These are phyloP conservation scores for Seriola rivoliana DNA, from an alignment of 2,113 vertebrate genomes.

Conservation along the genomic window DNA sequence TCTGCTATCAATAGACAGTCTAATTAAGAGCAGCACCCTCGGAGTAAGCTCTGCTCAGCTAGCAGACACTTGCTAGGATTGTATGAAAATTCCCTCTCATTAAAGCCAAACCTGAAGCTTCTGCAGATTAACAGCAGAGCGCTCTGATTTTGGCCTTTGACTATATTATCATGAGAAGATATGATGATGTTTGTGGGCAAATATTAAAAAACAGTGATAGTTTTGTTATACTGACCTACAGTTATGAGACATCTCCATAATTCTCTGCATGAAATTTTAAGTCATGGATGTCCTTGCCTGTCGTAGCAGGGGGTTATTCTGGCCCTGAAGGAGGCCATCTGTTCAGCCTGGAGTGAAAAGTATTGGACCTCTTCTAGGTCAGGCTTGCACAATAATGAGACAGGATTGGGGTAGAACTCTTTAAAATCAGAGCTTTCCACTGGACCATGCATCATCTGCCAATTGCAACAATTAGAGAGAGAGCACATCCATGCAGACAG, in stretches of 20 bases:
- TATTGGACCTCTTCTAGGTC: conserved; percentile 71
- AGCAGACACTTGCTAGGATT: conserved; percentile 48
- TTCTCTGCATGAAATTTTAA: conserved; percentile 43
- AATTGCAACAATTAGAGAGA: conserved; percentile 59
- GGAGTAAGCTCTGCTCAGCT: conserved; percentile 50
- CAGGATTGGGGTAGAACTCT: conserved; percentile 76
- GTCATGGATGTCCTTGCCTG: conserved; percentile 52
- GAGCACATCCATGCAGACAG: conserved; percentile 26
- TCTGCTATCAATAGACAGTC: conserved; percentile 76
- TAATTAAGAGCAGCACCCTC: conserved; percentile 72
- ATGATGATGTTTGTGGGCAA: conserved; percentile 7
- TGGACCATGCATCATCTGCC: conserved; percentile 58
- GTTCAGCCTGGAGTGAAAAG: conserved; percentile 75
- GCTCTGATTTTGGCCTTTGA: conserved; percentile 35
- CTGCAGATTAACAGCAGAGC: conserved; percentile 34
- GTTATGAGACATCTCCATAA: background rate
- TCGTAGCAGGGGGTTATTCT: conserved; percentile 59
- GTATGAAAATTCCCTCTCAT: conserved; percentile 51
- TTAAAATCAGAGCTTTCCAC: conserved; percentile 66
- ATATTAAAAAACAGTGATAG: background rate
- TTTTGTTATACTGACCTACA: conserved; percentile 9
- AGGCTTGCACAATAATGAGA: conserved; percentile 63
- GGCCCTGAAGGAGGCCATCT: conserved; percentile 75
- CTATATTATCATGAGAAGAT: background rate
- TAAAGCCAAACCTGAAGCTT: conserved; percentile 52